phyloP scores from a whole-genome alignment of 2,888 invertebrate genomes.

The Phania funesta region DNA sequence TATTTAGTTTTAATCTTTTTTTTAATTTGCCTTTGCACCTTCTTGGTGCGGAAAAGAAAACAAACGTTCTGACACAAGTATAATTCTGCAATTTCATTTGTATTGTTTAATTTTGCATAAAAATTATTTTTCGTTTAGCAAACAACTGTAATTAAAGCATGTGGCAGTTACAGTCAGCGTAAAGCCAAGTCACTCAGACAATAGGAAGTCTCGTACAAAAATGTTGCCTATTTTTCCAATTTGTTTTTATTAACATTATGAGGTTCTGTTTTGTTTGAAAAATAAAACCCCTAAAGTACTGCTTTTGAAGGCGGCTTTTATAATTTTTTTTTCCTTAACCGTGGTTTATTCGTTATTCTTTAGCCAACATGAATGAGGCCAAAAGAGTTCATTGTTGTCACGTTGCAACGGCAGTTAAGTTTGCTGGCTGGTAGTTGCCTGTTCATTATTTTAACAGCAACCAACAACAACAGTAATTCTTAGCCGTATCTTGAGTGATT shows the following conservation, averaged over 20 bases:
- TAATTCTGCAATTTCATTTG: not conserved
- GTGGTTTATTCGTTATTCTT: slow-evolving; percentile 30
- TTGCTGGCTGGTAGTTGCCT: slow-evolving; percentile 34
- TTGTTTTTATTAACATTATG: slow-evolving; percentile 36
- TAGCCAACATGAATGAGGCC: slow-evolving; percentile 65
- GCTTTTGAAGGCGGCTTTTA: slow-evolving; percentile 55
- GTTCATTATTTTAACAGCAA: slow-evolving; percentile 9
- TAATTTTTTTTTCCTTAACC: slow-evolving; percentile 31
- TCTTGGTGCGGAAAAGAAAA: not conserved
- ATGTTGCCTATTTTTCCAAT: slow-evolving; percentile 53
- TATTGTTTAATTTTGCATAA: slow-evolving; percentile 31
- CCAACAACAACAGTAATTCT: slow-evolving; percentile 46
- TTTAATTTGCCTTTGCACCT: not conserved
- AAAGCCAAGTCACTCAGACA: slow-evolving; percentile 44
- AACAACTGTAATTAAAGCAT: slow-evolving; percentile 34
- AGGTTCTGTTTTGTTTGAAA: slow-evolving; percentile 30
- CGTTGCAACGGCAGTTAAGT: slow-evolving; percentile 67
- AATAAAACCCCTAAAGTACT: slow-evolving; percentile 24
- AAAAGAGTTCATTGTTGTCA: slow-evolving; percentile 70
- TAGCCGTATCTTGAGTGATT: slow-evolving; percentile 61
- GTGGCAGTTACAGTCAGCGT: slow-evolving; percentile 34
- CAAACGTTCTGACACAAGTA: not conserved
- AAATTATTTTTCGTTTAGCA: slow-evolving; percentile 31
- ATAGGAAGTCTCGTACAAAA: slow-evolving; percentile 68
- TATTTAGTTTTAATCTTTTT: not conserved